A percentile compares a stretch with the other conserved stretches of the same genome.
Conservation (phyloP, 2,797 vertebrate genomes). For the Anas flavirostris region DNA sequence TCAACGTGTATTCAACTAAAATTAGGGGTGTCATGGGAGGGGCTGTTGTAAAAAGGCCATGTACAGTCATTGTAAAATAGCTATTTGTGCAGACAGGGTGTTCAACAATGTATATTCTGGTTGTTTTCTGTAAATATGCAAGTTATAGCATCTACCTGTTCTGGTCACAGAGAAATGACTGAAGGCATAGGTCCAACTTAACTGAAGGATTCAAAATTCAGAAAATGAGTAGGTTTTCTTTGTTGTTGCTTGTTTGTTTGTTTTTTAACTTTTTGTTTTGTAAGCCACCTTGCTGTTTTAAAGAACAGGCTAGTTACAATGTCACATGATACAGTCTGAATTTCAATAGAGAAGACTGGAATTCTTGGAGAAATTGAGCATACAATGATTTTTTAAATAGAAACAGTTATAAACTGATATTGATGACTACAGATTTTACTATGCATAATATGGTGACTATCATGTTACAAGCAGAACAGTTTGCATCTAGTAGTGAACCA, state of each 20-base stretch:
- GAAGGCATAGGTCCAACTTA: background rate
- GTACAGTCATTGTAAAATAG: background rate
- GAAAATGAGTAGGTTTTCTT: background rate
- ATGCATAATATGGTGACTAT: background rate
- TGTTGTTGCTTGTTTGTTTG: too few species aligned
- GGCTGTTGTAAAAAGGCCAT: background rate
- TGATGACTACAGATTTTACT: background rate
- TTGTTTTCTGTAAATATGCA: background rate
- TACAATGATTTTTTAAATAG: background rate
- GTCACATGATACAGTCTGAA: background rate
- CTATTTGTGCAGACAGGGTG: background rate
- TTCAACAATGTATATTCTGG: background rate
- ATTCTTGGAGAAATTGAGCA: background rate
- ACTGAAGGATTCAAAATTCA: background rate
- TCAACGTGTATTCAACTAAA: rapidly evolving
- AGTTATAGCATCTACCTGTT: background rate
- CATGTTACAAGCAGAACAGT: background rate
- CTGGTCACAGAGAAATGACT: background rate
- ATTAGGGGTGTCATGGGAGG: background rate
- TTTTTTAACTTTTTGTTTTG: background rate
- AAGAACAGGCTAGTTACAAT: background rate
- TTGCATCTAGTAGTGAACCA: background rate
- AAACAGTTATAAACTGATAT: background rate
- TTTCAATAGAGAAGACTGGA: background rate
- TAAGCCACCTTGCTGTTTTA: background rate